Evolutionary conservation across 2,113 vertebrate species (phyloP), one percentile per base, ranked within the genome.

Genomic region (Rallus limicola): DNA sequence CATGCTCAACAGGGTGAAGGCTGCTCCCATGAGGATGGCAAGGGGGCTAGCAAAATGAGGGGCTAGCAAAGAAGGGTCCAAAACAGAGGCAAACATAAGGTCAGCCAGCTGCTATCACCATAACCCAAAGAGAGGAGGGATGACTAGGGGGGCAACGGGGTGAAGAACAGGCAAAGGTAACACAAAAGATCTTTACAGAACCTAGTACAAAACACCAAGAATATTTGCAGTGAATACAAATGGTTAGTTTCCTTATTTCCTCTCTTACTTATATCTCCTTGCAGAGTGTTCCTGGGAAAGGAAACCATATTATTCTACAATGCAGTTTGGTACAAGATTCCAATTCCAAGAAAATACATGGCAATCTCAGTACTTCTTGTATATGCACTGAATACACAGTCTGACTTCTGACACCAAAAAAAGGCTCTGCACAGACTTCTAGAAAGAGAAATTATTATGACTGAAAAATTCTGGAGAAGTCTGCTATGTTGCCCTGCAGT

Each of bases 91-190:
- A 67, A 72, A 19, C 11, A 3, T 24, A 55, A 75, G 14, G 24
- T 74, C 38, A 26, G 38, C 9, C 44, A 72, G 36, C n/a, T 38
- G 23, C 44, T 36, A 31, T 40, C n/a, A 11, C 29, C 25, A 11
- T n/a, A 80, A 55, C n/a, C 29, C 25, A 56, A 38, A 25, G 46
- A 62, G 29, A 62, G 13, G 19, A 4, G 29, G 13, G 20, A 67
- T 34, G n/a, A 0, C 1, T 1, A n/a, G 1, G 20, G 59, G 12
- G 18, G 20, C 25, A 83, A 33, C 0, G 2, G 28, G 16, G 17
- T 60, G 33, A 87, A 13, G 68, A 75, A 14, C 25, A 20, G 23
- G 23, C 52, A 59, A 44, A 56, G 34, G 50, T 36, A 42, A 74
- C 17, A 60, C 3, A 1, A n/a, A 20, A 23, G 18, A 56, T n/a